Conservation (phyloP, 2,888 invertebrate species). For the Cephalotes varians region DNA sequence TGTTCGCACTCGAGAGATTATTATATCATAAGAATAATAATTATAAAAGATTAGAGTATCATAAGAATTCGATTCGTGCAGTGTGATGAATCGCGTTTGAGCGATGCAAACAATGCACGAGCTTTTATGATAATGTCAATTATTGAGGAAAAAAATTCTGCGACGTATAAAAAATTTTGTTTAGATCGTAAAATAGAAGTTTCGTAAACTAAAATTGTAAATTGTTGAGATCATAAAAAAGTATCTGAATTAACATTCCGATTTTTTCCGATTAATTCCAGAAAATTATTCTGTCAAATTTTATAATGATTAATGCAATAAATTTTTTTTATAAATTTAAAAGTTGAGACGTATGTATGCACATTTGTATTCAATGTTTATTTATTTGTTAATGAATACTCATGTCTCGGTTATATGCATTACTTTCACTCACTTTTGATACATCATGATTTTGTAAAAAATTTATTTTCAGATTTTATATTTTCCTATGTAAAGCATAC, state of each 20-base stretch:
- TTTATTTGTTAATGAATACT: not conserved
- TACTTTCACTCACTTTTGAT: not conserved
- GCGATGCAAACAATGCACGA: not conserved
- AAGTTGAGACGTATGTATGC: not conserved
- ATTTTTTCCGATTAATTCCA: not conserved
- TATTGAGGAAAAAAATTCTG: not conserved
- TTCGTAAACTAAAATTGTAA: not conserved
- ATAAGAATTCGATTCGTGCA: not conserved
- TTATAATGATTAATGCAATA: not conserved
- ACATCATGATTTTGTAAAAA: no score
- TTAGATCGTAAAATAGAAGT: not conserved
- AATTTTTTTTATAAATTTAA: not conserved
- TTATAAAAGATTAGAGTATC: no score
- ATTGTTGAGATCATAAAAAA: not conserved
- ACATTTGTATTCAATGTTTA: conserved; percentile 21
- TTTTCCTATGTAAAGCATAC: not conserved
- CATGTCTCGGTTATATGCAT: not conserved
- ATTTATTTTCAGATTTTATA: not conserved
- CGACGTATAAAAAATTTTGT: not conserved
- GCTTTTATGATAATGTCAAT: not conserved
- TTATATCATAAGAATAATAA: not conserved
- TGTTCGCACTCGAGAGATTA: not conserved
- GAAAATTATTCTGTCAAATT: not conserved
- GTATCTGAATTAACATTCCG: not conserved
- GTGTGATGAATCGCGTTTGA: not conserved